phyloP scores from a whole-genome alignment of 2,888 invertebrate genomes.

The Odontocerum albicorne region DNA sequence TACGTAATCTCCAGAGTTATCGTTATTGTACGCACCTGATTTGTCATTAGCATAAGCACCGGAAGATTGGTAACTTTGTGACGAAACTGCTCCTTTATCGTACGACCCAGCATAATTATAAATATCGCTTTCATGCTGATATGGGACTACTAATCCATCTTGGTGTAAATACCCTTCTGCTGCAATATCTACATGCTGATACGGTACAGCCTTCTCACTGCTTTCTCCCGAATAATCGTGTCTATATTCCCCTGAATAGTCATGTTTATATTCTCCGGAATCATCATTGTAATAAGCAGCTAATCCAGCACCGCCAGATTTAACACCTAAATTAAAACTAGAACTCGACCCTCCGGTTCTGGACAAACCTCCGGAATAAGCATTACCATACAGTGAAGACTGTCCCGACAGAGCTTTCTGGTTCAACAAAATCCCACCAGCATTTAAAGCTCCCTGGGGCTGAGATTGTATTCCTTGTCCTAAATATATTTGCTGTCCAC shows the following conservation, averaged over 20 bases:
- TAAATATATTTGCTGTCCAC: no score
- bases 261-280: conserved; percentile 54
- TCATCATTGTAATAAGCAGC: no score
- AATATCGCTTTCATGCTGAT: conserved; percentile 43
- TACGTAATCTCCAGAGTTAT: neutral
- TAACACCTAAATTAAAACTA: conserved; percentile 10
- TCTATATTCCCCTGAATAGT: conserved; percentile 52
- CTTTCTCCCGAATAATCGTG: conserved; percentile 54
- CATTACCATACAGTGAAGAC: conserved; percentile 8
- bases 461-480: no score
- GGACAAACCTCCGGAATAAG: no score
- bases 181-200: conserved; percentile 44
- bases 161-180: neutral
- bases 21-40: conserved; percentile 17
- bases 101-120: conserved; percentile 12
- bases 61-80: conserved; percentile 23
- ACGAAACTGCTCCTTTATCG: conserved; percentile 19
- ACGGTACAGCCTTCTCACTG: conserved; percentile 51
- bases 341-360: conserved; percentile 4
- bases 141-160: conserved; percentile 40
- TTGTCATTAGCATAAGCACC: conserved; percentile 13
- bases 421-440: neutral
- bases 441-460: neutral
- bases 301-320: neutral
- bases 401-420: conserved; percentile 1